Conservation (phyloP, 2,888 invertebrate species). For the Cheilosia impressa region DNA sequence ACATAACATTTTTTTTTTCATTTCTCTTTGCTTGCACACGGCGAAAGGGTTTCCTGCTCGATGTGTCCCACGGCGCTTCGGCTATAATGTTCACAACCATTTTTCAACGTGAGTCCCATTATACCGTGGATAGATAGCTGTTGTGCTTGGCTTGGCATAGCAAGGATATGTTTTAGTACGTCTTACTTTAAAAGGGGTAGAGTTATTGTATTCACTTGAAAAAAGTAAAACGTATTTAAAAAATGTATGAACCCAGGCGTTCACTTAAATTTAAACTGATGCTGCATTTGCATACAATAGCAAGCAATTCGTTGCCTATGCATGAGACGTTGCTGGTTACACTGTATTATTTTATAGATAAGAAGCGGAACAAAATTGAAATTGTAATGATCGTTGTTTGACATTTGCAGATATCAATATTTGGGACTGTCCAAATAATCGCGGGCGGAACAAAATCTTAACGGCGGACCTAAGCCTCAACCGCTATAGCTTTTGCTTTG, state of each 20-base stretch:
- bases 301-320: too few species aligned
- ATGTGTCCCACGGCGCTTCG: conserved; percentile 16
- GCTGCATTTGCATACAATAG: not conserved
- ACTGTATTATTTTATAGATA: too few species aligned
- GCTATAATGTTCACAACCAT: conserved; percentile 1
- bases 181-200: not conserved
- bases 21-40: not conserved
- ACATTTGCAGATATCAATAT: too few species aligned
- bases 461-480: too few species aligned
- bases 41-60: conserved; percentile 24
- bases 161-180: not conserved
- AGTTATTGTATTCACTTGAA: not conserved
- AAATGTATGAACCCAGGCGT: conserved; percentile 14
- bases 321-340: too few species aligned
- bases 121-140: not conserved
- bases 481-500: too few species aligned
- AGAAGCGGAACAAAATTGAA: too few species aligned
- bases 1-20: not conserved
- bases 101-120: conserved; percentile 3
- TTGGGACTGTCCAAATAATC: too few species aligned
- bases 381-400: too few species aligned
- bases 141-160: not conserved
- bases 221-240: not conserved
- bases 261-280: not conserved
- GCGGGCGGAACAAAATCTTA: too few species aligned